A percentile compares a stretch with the other conserved stretches of the same genome.
phyloP scores from a whole-genome alignment of 2,113 vertebrate genomes.

The Thryonomys swinderianus region DNA sequence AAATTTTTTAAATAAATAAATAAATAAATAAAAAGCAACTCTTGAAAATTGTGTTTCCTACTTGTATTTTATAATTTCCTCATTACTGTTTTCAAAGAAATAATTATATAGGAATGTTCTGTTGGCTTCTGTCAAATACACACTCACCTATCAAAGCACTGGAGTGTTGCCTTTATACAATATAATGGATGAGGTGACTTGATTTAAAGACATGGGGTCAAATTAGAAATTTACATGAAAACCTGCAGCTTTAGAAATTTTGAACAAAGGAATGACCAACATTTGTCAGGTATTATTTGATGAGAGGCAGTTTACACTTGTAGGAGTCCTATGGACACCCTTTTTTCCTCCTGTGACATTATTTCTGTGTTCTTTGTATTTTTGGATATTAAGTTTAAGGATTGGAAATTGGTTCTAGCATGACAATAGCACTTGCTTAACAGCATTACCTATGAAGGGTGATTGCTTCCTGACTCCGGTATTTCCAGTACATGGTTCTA shows the following conservation, averaged over 20 bases:
- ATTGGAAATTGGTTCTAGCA: not conserved
- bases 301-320: not conserved
- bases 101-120: not conserved
- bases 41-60: not conserved
- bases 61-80: not conserved
- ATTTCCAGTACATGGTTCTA: not conserved
- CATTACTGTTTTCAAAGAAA: not conserved
- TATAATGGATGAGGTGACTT: not conserved
- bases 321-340: not conserved
- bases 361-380: not conserved
- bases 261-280: not conserved
- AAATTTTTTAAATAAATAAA: no score
- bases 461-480: not conserved
- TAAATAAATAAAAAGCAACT: not conserved
- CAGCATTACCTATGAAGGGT: not conserved
- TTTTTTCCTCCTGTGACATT: not conserved
- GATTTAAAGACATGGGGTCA: not conserved
- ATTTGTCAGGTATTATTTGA: not conserved
- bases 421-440: not conserved
- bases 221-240: not conserved
- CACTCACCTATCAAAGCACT: not conserved
- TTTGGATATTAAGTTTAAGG: not conserved
- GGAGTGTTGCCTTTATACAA: not conserved
- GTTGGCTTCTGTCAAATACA: not conserved
- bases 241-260: not conserved